Percentiles rank a stretch among this genome's conserved stretches.
Conservation (phyloP, 2,797 vertebrate species). For the Ispidina lecontei region DNA sequence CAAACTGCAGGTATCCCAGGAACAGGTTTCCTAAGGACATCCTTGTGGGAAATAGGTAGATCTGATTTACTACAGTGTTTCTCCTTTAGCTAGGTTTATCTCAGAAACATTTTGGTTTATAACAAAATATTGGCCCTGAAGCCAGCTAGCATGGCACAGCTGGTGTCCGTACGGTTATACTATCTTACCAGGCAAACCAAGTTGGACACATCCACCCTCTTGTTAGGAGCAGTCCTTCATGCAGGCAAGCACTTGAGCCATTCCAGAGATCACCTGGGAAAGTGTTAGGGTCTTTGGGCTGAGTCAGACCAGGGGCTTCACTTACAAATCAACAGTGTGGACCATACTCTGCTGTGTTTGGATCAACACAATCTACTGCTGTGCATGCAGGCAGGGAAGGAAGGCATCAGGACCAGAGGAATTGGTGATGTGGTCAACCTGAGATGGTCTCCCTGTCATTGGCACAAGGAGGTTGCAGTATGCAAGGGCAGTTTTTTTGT, state of each 20-base stretch:
- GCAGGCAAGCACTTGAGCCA: background rate
- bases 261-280: background rate
- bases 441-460: background rate
- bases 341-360: background rate
- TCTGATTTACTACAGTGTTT: background rate
- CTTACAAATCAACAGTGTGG: background rate
- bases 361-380: background rate
- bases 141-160: background rate
- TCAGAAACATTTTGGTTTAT: background rate
- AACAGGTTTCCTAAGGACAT: background rate
- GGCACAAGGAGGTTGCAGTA: background rate
- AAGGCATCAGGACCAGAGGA: background rate
- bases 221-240: background rate
- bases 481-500: background rate
- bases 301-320: background rate
- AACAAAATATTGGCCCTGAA: background rate
- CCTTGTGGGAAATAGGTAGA: background rate
- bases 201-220: background rate
- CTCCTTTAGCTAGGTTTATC: background rate
- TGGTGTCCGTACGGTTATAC: background rate
- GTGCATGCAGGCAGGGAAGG: background rate
- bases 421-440: fast-evolving
- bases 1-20: background rate
- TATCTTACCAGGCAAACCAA: background rate
- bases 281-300: background rate